Evolutionary conservation across 2,797 vertebrate species (phyloP), one percentile per base, ranked within the genome.

Genomic region (Danionella dracula): DNA sequence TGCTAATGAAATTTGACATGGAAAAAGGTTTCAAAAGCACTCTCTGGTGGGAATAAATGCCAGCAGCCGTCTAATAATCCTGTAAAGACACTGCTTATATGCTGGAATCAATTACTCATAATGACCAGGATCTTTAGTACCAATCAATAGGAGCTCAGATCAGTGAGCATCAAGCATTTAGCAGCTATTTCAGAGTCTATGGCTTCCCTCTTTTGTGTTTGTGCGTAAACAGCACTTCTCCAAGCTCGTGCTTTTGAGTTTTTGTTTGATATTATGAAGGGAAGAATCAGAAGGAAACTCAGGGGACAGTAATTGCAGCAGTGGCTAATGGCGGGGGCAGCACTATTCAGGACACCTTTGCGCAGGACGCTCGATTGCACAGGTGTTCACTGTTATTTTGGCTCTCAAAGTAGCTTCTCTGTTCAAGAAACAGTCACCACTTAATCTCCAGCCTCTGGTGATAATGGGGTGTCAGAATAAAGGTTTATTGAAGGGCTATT

Each of bases 381-480:
- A 73, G 82, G 84, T 84, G 85, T 85, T 89, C 83, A 85, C 82
- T 68, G 72, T 80, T 75, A 78, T 78, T 75, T 78, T 21, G 40
- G 41, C 66, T 74, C 70, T 71, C 65, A 56, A 71, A 74, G 51
- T 62, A 71, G 75, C 80, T 68, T 80, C 78, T 81, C 77, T 82
- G 77, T 78, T 77, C 70, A 85, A 85, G 85, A 87, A 73, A 71
- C 50, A 40, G 77, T 77, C 53, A 70, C 78, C 83, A 77, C 71
- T 75, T 76, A 80, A 79, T 77, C 82, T 51, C 74, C 71, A 72
- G 68, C 77, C 72, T 83, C 77, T 76, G 71, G 75, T 82, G 76
- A 84, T 86, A 86, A 88, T 86, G 83, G 73, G 60, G 85, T 72
- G 70, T 78, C 83, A 80, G 86, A 86, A 90, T 86, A 90, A 89